phyloP scores from a whole-genome alignment of 2,888 invertebrate genomes.

The Thymelicus acteon region DNA sequence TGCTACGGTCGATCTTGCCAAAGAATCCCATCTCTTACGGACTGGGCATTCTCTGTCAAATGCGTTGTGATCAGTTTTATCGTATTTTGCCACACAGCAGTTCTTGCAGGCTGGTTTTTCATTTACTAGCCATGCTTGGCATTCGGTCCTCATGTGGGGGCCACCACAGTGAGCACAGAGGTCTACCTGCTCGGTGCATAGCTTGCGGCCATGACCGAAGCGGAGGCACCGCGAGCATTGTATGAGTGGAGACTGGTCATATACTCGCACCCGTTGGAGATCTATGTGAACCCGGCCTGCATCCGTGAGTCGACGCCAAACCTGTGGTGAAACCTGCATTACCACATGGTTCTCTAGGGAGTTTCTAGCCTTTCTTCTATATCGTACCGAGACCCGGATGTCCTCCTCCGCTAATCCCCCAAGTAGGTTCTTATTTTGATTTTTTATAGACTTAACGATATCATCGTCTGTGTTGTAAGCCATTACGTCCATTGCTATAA shows the following conservation, averaged over 20 bases:
- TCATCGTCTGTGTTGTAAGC: constrained; percentile 24
- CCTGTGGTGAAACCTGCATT: no score
- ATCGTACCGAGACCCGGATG: constrained; percentile 5
- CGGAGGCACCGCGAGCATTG: constrained; percentile 23
- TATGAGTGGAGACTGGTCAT: constrained; percentile 29
- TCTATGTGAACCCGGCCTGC: constrained; percentile 12
- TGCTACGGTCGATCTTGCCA: not conserved
- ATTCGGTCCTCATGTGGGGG: constrained; percentile 9
- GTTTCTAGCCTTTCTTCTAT: constrained; percentile 22
- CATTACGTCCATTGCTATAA: constrained; percentile 26
- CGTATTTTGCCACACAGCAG: constrained; percentile 6
- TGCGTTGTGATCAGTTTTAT: constrained; percentile 13
- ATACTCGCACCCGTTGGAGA: constrained; percentile 17
- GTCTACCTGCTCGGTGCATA: constrained; percentile 11
- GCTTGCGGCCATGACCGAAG: not conserved
- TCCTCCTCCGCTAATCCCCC: constrained; percentile 14
- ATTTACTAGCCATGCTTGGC: not conserved
- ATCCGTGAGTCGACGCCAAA: no score
- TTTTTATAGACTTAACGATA: not conserved
- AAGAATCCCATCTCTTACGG: constrained; percentile 5
- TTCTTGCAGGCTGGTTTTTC: constrained; percentile 16
- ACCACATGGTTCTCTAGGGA: constrained; percentile 8
- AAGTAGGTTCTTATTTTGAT: constrained; percentile 29
- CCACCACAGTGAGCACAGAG: constrained; percentile 31
- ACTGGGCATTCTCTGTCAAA: constrained; percentile 12